phyloP scores from a whole-genome alignment of 2,113 vertebrate genomes.

The Podiceps cristatus region DNA sequence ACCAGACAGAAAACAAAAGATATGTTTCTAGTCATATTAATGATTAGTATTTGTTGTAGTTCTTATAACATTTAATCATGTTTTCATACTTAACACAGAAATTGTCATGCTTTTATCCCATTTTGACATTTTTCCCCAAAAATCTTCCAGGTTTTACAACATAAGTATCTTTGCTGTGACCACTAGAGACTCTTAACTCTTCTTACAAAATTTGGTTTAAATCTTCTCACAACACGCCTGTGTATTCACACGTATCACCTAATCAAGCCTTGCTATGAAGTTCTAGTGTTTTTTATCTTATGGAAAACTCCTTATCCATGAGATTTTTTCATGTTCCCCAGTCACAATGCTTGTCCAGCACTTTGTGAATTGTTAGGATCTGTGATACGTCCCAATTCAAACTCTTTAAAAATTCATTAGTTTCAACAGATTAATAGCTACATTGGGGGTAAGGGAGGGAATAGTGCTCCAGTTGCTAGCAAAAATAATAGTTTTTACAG shows the following conservation, averaged over 20 bases:
- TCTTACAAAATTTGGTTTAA: background rate
- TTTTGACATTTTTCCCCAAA: fast-evolving
- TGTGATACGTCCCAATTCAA: fast-evolving
- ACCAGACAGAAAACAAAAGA: background rate
- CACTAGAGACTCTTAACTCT: background rate
- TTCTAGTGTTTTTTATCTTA: background rate
- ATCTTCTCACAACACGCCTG: background rate
- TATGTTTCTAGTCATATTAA: background rate
- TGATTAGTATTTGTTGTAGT: background rate
- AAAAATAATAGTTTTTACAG: background rate
- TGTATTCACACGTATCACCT: background rate
- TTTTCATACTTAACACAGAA: background rate
- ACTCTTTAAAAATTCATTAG: background rate
- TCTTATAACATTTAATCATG: background rate
- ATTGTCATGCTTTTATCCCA: background rate
- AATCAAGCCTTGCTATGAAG: background rate
- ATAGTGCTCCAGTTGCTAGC: background rate
- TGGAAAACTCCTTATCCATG: background rate
- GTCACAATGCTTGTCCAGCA: background rate
- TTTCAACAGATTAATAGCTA: background rate
- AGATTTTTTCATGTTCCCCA: background rate
- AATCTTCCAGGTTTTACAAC: background rate
- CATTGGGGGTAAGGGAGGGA: too few species aligned
- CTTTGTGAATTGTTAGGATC: background rate
- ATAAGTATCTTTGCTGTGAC: background rate